Evolutionary conservation across 2,888 invertebrate species (phyloP).

Genomic region (Polymixis flavicincta): DNA sequence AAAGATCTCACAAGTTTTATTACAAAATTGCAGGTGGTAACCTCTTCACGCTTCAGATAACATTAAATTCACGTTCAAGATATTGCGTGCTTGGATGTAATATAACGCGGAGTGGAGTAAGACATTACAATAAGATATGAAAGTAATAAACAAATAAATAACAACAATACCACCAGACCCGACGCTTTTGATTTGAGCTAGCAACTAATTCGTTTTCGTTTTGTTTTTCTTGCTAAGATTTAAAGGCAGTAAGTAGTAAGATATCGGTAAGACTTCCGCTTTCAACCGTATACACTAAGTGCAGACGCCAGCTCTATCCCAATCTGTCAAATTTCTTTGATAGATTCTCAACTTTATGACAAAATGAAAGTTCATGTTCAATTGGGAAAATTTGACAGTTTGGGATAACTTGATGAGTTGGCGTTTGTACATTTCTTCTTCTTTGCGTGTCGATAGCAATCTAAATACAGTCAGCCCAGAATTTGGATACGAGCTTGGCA

Average conservation of each 20-base stretch:
- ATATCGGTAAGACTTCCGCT: too few species aligned
- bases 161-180: background rate
- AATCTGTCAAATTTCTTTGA: too few species aligned
- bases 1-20: slow-evolving; percentile 24
- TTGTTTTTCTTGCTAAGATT: background rate
- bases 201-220: background rate
- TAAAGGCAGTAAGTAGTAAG: background rate
- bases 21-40: slow-evolving; percentile 32
- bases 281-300: background rate
- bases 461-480: too few species aligned
- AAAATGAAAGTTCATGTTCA: too few species aligned
- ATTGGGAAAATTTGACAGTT: too few species aligned
- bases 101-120: slow-evolving; percentile 15
- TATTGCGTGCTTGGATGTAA: slow-evolving; percentile 45
- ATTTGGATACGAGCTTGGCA: too few species aligned
- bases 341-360: too few species aligned
- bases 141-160: slow-evolving; percentile 24
- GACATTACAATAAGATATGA: slow-evolving; percentile 17
- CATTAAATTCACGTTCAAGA: slow-evolving; percentile 26
- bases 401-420: too few species aligned
- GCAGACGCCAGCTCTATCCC: too few species aligned
- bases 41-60: slow-evolving; percentile 40
- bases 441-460: too few species aligned
- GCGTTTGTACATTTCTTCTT: too few species aligned
- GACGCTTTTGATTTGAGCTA: background rate